These are phyloP conservation scores for Tragelaphus oryx DNA, from an alignment of 2,797 vertebrate species.

Conservation along the genomic window DNA sequence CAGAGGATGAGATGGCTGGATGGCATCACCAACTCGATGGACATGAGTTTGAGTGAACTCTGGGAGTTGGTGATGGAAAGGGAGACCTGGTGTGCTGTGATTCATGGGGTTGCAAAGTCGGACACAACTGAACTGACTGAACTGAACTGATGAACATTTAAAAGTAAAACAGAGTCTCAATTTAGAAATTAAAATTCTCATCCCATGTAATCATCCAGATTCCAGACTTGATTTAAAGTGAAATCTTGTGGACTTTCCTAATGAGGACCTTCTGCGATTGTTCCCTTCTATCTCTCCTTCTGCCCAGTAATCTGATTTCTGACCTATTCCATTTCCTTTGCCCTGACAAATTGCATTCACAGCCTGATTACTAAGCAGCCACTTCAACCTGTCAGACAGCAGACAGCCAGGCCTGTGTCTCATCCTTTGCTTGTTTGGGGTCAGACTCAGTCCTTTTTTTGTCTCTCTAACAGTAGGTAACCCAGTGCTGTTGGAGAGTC, in stretches of 20 bases:
- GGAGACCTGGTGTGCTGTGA: no score
- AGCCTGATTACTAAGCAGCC: neutral
- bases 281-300: neutral
- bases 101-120: no score
- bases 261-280: neutral
- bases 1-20: no score
- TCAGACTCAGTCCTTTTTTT: neutral
- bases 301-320: neutral
- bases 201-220: neutral
- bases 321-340: neutral
- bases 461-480: neutral
- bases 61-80: no score
- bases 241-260: neutral
- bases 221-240: neutral
- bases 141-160: neutral
- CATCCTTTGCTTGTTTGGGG: accelerated
- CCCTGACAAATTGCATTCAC: neutral
- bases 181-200: neutral
- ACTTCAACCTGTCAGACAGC: neutral
- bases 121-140: no score
- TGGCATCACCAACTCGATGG: no score
- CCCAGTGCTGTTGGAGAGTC: neutral
- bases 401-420: neutral
- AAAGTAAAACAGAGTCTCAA: neutral
- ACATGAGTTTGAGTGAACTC: no score